Conservation (phyloP, 2,888 invertebrate genomes). For the Hirtodrosophila cameraria region DNA sequence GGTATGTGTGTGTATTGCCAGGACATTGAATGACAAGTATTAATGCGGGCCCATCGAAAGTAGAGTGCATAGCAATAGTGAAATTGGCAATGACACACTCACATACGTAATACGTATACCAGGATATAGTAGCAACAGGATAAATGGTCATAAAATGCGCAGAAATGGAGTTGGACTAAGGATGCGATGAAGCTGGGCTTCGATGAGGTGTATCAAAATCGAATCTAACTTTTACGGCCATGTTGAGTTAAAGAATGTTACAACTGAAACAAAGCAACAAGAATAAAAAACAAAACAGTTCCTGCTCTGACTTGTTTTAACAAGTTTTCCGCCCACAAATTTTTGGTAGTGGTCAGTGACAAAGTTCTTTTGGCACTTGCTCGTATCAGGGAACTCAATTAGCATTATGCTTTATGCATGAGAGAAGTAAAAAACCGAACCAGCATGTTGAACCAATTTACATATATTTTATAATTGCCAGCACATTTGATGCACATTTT, state of each 20-base stretch:
- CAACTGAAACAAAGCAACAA: background rate
- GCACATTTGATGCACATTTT: slow-evolving; percentile 17
- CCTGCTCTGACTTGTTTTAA: slow-evolving; percentile 15
- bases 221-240: slow-evolving; percentile 64
- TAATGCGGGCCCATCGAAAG: slow-evolving; percentile 70
- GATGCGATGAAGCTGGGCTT: slow-evolving; percentile 4
- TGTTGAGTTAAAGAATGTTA: slow-evolving; percentile 24
- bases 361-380: slow-evolving; percentile 45
- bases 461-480: slow-evolving; percentile 12
- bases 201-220: slow-evolving; percentile 49
- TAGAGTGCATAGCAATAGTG: slow-evolving; percentile 38
- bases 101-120: slow-evolving; percentile 12
- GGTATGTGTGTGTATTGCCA: slow-evolving; percentile 39
- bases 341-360: slow-evolving; percentile 11
- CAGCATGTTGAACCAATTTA: slow-evolving; percentile 1
- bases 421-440: slow-evolving; percentile 23
- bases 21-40: slow-evolving; percentile 69
- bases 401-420: slow-evolving; percentile 72
- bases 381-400: slow-evolving; percentile 69
- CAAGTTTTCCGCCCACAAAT: slow-evolving; percentile 7
- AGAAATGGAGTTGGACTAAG: slow-evolving; percentile 22
- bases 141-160: slow-evolving; percentile 51
- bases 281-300: slow-evolving; percentile 12
- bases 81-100: slow-evolving; percentile 56
- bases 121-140: slow-evolving; percentile 10